Conservation (phyloP, 2,113 vertebrate species). For the Lophotis ruficrista region DNA sequence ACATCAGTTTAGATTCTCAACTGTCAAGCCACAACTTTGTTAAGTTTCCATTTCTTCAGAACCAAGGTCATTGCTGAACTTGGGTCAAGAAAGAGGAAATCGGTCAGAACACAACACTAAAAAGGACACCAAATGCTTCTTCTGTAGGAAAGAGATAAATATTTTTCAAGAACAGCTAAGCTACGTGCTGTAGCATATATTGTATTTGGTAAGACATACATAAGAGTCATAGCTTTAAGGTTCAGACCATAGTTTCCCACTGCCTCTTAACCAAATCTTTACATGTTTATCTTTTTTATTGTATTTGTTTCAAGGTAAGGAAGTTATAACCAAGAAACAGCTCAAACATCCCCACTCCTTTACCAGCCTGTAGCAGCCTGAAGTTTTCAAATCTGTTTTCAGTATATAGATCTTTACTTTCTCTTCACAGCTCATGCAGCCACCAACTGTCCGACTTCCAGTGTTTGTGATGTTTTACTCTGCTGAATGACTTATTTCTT, state of each 20-base stretch:
- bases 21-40: neutral
- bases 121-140: neutral
- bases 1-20: neutral
- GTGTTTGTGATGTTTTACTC: neutral
- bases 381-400: neutral
- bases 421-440: neutral
- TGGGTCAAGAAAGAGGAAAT: neutral
- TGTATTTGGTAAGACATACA: neutral
- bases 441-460: neutral
- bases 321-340: neutral
- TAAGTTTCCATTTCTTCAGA: neutral
- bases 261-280: neutral
- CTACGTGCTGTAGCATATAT: neutral
- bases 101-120: neutral
- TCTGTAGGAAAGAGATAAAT: neutral
- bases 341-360: neutral
- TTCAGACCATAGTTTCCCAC: neutral
- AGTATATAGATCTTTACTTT: neutral
- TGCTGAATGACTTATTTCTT: neutral
- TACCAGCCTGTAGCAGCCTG: neutral
- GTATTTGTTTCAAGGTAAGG: neutral
- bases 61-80: neutral
- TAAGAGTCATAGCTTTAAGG: neutral
- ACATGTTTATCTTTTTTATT: neutral
- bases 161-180: neutral